Base-by-base conservation (phyloP, 2,888 invertebrate genomes). In the Lamellibrachia columna region DNA sequence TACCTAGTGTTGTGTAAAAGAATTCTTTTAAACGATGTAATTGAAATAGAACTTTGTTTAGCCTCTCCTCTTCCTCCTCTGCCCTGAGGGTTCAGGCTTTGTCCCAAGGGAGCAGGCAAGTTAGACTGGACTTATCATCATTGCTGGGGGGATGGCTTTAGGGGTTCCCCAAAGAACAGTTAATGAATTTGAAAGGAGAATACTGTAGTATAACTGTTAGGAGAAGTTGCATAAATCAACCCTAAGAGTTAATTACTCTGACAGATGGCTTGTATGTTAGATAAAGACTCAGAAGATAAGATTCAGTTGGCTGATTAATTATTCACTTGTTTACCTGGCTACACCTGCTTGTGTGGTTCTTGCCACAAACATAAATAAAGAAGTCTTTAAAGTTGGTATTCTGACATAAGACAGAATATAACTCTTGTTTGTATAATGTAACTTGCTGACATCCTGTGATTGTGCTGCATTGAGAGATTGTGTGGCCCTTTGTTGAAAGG, bases 131-230 rank as follows among this genome's bases (percentile, higher is more conserved):
- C 22, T 15, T 75, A 75, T 75, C n/a, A n/a, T 75, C 15, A 22
- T 75, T n/a, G 22, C 75, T 75, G 15, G 4, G 22, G 75, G 75
- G 6, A 75, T 4, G 22, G 15, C 75, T n/a, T 6, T 6, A 22
- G 75, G 75, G 75, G 75, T 75, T 22, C n/a, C 75, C 15, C 22
- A 75, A 75, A 75, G n/a, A 15, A 75, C 75, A 75, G 75, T 22
- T 75, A 75, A 75, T 75, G 75, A 75, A 75, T 75, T 75, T 75
- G 15, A 75, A 75, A 75, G 22, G 75, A 75, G 75, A 75, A 75
- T 75, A n/a, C 22, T n/a, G 6, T 11, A 22, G 75, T 22, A 22
- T 75, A 75, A n/a, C n/a, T 75, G 75, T 75, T 75, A 75, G 75
- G 75, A 75, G 75, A 22, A 22, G 75, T 75, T 75, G 75, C 75